These are phyloP conservation scores for Drosophila novamexicana DNA, from an alignment of 1,140 invertebrate genomes.

Conservation along the genomic window DNA sequence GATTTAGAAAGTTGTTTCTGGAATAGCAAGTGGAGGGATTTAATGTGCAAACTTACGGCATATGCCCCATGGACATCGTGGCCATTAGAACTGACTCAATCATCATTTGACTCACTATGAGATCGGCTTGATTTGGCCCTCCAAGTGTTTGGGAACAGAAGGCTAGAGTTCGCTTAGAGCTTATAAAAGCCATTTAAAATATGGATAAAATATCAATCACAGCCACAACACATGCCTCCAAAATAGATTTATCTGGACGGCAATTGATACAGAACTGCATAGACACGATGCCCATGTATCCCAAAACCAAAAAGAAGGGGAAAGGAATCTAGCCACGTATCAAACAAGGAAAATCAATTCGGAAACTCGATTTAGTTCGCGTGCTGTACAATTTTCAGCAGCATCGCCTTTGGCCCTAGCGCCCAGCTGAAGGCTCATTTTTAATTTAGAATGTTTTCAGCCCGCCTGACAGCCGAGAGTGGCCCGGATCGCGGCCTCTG, in stretches of 20 bases:
- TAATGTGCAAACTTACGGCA: too few species aligned
- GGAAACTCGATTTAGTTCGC: conserved; percentile 24
- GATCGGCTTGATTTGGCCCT: background rate
- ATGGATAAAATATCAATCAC: too few species aligned
- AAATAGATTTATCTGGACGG: too few species aligned
- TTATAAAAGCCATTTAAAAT: too few species aligned
- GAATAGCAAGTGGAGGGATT: background rate
- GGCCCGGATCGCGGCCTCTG: conserved; percentile 2
- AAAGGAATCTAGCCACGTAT: background rate
- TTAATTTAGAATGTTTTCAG: conserved; percentile 43
- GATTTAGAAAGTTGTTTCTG: conserved; percentile 1
- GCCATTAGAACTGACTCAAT: conserved; percentile 2
- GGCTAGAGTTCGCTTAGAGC: background rate
- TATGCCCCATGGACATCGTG: too few species aligned
- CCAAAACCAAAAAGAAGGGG: background rate
- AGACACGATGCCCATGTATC: too few species aligned
- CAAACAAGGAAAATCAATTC: conserved; percentile 20
- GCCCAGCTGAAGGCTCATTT: conserved; percentile 10
- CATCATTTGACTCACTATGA: background rate
- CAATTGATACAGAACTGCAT: too few species aligned
- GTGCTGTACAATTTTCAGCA: conserved; percentile 18
- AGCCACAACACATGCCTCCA: too few species aligned
- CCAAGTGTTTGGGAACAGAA: too few species aligned
- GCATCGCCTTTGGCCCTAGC: conserved; percentile 7
- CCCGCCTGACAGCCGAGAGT: conserved; percentile 4